These are phyloP conservation scores for Enteromius unitaeniatus DNA, from an alignment of 2,797 vertebrate species.

Conservation along the genomic window DNA sequence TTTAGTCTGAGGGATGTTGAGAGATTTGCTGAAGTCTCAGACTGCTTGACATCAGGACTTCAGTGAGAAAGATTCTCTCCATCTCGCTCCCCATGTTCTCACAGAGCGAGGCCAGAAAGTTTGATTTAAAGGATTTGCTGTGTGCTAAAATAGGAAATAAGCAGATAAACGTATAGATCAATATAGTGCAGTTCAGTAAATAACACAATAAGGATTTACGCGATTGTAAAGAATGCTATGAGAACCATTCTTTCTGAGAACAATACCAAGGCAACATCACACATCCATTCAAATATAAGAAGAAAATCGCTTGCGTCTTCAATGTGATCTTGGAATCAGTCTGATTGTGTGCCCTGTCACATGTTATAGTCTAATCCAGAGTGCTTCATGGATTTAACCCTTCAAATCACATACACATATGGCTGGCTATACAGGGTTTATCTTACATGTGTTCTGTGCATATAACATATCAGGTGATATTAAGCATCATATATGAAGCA, in stretches of 20 bases:
- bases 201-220: background rate
- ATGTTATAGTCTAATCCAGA: slow-evolving; percentile 41
- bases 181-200: background rate
- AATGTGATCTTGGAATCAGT: slow-evolving; percentile 11
- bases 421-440: slow-evolving; percentile 28
- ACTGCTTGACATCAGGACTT: slow-evolving; percentile 35
- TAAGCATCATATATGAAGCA: background rate
- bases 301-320: slow-evolving; percentile 21
- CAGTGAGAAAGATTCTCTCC: slow-evolving; percentile 9
- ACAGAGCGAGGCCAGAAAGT: slow-evolving; percentile 12
- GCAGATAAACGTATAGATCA: background rate
- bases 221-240: background rate
- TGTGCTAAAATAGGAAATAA: background rate
- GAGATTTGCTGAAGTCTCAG: slow-evolving; percentile 49
- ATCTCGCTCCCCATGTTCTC: slow-evolving; percentile 18
- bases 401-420: slow-evolving; percentile 30
- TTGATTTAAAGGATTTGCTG: background rate
- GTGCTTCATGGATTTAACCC: slow-evolving; percentile 37
- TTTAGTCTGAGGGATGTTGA: slow-evolving; percentile 44
- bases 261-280: background rate
- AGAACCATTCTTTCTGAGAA: background rate
- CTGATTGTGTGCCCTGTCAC: slow-evolving; percentile 33
- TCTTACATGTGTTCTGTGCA: background rate
- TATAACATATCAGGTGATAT: background rate
- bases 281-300: slow-evolving; percentile 1